These are phyloP conservation scores for Oncorhynchus clarkii DNA, from an alignment of 2,113 vertebrate genomes.

Conservation along the genomic window DNA sequence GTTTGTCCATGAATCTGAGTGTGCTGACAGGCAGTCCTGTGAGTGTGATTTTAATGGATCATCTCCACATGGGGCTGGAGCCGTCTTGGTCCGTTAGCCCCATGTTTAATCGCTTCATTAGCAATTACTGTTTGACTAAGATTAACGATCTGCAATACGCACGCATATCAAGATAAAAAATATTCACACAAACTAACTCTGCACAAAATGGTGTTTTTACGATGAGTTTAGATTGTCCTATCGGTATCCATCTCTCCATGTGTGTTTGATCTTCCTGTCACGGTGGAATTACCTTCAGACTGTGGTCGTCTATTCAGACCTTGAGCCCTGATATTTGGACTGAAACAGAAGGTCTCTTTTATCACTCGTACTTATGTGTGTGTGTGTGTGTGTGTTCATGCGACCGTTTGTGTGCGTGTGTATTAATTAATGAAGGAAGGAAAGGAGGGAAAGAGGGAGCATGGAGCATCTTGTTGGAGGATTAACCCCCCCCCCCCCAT, in stretches of 20 bases:
- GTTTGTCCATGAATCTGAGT: constrained; percentile 58
- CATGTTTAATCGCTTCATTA: constrained; percentile 58
- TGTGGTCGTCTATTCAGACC: background rate
- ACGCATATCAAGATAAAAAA: constrained; percentile 7
- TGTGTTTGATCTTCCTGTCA: background rate
- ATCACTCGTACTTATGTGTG: too few species aligned
- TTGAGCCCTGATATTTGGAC: background rate
- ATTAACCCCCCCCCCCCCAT: constrained; percentile 39
- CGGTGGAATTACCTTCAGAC: background rate
- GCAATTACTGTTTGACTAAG: constrained; percentile 41
- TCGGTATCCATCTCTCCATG: too few species aligned
- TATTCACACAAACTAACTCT: background rate
- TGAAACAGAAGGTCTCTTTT: background rate
- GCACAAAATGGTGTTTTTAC: background rate
- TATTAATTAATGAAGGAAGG: constrained; percentile 11
- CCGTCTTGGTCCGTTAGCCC: constrained; percentile 40
- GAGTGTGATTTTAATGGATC: constrained; percentile 58
- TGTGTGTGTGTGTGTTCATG: background rate
- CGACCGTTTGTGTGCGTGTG: background rate
- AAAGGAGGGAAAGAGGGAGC: constrained; percentile 36
- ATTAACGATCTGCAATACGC: constrained; percentile 33
- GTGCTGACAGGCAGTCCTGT: constrained; percentile 46
- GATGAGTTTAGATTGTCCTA: too few species aligned
- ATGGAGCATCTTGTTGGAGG: constrained; percentile 47
- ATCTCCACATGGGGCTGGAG: constrained; percentile 46